These are phyloP conservation scores for Chymomyza fuscimana DNA, from an alignment of 2,888 invertebrate genomes.

Conservation along the genomic window DNA sequence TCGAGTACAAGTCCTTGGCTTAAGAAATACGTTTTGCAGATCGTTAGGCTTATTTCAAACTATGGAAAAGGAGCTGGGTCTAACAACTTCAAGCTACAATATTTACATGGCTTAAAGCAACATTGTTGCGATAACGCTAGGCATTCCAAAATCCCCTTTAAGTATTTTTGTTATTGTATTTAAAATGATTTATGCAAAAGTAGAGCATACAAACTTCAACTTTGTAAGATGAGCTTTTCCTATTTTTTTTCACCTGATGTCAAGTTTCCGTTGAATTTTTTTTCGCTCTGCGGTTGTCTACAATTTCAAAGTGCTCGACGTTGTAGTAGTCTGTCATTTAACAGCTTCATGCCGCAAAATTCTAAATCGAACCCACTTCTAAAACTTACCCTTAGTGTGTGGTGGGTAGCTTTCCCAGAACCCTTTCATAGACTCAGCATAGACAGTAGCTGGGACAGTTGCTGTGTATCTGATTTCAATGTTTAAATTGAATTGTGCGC, in stretches of 20 bases:
- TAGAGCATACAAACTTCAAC: neutral
- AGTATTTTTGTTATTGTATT: too few relatives aligned
- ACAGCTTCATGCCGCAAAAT: slow-evolving; percentile 48
- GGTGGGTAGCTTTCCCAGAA: neutral
- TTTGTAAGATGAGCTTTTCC: slow-evolving; percentile 7
- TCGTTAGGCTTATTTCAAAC: too few relatives aligned
- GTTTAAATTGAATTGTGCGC: slow-evolving; percentile 58
- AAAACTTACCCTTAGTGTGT: neutral
- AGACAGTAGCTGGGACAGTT: neutral
- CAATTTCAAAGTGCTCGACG: slow-evolving; percentile 48
- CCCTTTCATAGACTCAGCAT: neutral
- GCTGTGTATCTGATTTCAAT: slow-evolving; percentile 62
- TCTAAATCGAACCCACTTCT: slow-evolving; percentile 32
- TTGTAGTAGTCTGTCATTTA: slow-evolving; percentile 14
- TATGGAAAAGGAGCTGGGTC: too few relatives aligned
- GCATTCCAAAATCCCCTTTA: too few relatives aligned
- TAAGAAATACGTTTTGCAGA: too few relatives aligned
- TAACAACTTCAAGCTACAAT: too few relatives aligned
- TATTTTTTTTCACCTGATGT: slow-evolving; percentile 38
- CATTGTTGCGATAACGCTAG: too few relatives aligned
- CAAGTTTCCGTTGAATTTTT: slow-evolving; percentile 3
- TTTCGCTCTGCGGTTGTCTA: slow-evolving; percentile 51
- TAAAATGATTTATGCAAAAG: neutral
- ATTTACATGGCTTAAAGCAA: too few relatives aligned
- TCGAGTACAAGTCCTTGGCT: too few relatives aligned